These are phyloP conservation scores for Subanguina moxae DNA, from an alignment of 1,140 invertebrate genomes.

Conservation along the genomic window DNA sequence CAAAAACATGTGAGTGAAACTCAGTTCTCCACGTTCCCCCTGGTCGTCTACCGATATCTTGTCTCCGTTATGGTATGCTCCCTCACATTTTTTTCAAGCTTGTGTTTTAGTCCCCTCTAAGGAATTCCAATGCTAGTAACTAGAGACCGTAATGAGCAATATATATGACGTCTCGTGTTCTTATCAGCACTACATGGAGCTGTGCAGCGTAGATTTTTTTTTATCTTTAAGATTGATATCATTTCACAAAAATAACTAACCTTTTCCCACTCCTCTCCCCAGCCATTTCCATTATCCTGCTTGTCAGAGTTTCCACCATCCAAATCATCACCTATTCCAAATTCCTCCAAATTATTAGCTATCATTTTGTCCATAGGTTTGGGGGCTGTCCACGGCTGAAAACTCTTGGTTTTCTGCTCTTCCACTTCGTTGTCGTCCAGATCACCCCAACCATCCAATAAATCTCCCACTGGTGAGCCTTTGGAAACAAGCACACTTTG, in stretches of 20 bases:
- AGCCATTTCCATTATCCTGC: not conserved
- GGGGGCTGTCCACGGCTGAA: not conserved
- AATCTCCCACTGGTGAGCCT: not conserved
- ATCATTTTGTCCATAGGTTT: conserved; percentile 2
- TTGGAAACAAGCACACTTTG: not conserved
- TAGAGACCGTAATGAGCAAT: not conserved
- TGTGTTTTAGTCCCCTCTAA: no score
- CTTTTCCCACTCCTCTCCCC: not conserved
- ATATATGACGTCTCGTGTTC: not conserved
- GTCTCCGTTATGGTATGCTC: no score
- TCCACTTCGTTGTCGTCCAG: not conserved
- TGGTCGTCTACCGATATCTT: no score
- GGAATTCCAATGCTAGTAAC: not conserved
- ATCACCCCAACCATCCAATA: conserved; percentile 7
- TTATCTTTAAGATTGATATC: not conserved
- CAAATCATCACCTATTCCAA: not conserved
- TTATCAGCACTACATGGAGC: not conserved
- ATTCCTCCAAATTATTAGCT: not conserved
- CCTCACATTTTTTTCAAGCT: no score
- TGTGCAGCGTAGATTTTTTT: not conserved
- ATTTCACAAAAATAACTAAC: not conserved
- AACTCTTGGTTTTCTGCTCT: not conserved
- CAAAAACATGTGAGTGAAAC: no score
- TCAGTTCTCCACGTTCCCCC: no score
- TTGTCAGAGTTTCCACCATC: not conserved